Percentiles rank a stretch among this genome's conserved stretches.
Conservation (phyloP, 35 echinoderm and acorn worm genomes). For the Ophiothrix spiculata region DNA sequence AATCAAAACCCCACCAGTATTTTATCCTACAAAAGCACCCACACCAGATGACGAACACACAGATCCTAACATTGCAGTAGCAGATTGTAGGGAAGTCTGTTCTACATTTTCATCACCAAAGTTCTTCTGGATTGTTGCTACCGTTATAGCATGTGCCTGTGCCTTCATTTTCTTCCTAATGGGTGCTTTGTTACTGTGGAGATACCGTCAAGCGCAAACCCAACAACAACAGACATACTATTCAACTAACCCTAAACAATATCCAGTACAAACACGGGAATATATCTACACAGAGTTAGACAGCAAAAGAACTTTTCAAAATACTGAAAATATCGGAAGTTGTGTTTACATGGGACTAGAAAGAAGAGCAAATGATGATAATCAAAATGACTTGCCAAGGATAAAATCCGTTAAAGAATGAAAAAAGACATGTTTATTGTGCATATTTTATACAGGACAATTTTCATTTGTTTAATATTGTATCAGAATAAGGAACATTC, state of each 20-base stretch:
- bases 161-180: not conserved
- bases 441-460: too few relatives aligned
- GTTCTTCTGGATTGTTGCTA: not conserved
- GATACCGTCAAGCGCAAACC: not conserved
- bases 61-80: not conserved
- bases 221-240: constrained; percentile 2
- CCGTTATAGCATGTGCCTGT: not conserved
- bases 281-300: not conserved
- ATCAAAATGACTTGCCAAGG: not conserved
- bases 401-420: constrained; percentile 1
- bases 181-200: not conserved
- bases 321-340: not conserved
- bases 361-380: not conserved
- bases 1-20: not conserved
- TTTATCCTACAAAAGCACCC: too few relatives aligned
- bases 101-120: not conserved
- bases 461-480: too few relatives aligned
- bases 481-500: too few relatives aligned
- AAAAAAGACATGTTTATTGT: not conserved
- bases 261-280: not conserved
- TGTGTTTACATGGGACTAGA: not conserved
- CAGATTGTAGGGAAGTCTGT: not conserved
- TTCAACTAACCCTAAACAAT: not conserved
- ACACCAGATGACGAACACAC: not conserved
- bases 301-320: not conserved